These are phyloP conservation scores for Orchesella cincta DNA, from an alignment of 1,140 invertebrate species.

Conservation along the genomic window DNA sequence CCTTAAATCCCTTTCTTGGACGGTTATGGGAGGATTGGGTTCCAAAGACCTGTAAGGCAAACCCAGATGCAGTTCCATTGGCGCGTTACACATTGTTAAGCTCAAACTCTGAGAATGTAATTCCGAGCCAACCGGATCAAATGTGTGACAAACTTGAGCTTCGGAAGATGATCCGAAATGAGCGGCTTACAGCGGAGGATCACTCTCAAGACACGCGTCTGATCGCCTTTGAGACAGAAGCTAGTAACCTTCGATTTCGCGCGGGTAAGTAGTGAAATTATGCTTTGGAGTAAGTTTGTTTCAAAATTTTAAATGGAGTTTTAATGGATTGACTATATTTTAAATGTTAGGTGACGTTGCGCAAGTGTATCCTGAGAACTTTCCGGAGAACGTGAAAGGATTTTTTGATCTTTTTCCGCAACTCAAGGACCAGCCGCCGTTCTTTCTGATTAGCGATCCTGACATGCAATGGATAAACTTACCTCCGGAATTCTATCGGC, in stretches of 20 bases:
- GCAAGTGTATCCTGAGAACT: constrained; percentile 81
- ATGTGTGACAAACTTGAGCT: neutral
- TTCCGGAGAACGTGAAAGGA: constrained; percentile 68
- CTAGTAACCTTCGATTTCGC: constrained; percentile 63
- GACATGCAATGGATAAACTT: constrained; percentile 37
- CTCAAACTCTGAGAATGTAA: neutral
- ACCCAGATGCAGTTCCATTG: neutral
- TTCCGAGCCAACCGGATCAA: neutral
- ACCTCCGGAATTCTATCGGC: constrained; percentile 56
- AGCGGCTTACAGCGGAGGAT: constrained; percentile 60
- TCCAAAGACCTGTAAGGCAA: constrained; percentile 57
- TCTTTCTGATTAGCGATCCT: constrained; percentile 4
- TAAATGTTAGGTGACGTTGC: constrained; percentile 92
- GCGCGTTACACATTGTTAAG: neutral
- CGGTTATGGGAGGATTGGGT: constrained; percentile 66
- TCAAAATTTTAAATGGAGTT: neutral
- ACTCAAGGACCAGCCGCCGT: constrained; percentile 56
- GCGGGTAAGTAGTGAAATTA: constrained; percentile 60
- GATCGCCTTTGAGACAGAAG: constrained; percentile 67
- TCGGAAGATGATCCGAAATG: constrained; percentile 56
- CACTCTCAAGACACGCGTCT: constrained; percentile 87
- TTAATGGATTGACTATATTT: no score
- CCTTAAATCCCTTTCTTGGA: constrained; percentile 77
- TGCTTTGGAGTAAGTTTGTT: no score
- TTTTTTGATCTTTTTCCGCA: constrained; percentile 68